Percentiles rank a stretch among this genome's conserved stretches.
These are phyloP conservation scores for Drosophila mimetica DNA, from an alignment of 2,888 invertebrate genomes.

Conservation along the genomic window DNA sequence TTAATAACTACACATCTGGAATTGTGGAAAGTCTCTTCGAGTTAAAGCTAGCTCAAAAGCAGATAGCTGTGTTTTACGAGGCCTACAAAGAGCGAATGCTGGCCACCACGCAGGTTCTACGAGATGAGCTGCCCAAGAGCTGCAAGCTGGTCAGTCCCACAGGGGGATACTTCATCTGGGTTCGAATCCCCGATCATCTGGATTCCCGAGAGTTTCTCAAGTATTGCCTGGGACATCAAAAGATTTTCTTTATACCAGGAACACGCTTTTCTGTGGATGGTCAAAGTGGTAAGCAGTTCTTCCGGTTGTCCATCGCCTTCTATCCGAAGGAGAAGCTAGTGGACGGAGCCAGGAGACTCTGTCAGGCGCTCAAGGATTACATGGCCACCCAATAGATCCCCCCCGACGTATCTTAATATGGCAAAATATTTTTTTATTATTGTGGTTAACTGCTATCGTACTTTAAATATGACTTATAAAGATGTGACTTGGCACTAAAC, in stretches of 20 bases:
- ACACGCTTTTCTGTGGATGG: slow-evolving; percentile 82
- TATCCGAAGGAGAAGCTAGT: slow-evolving; percentile 83
- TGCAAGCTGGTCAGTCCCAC: slow-evolving; percentile 84
- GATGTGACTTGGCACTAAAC: slow-evolving; percentile 61
- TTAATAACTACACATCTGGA: slow-evolving; percentile 87
- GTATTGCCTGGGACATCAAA: slow-evolving; percentile 83
- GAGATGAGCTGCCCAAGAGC: slow-evolving; percentile 83
- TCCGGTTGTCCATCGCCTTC: slow-evolving; percentile 86
- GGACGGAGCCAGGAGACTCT: slow-evolving; percentile 82
- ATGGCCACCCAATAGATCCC: slow-evolving; percentile 3
- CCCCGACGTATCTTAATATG: slow-evolving; percentile 46
- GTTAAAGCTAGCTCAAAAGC: slow-evolving; percentile 85
- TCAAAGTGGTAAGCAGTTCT: slow-evolving; percentile 81
- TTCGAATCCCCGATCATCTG: slow-evolving; percentile 84
- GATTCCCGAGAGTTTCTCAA: slow-evolving; percentile 84
- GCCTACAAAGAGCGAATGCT: slow-evolving; percentile 85
- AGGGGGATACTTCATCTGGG: slow-evolving; percentile 88
- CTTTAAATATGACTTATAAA: slow-evolving; percentile 66
- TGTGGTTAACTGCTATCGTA: slow-evolving; percentile 52
- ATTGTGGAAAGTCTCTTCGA: slow-evolving; percentile 86
- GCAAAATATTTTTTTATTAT: slow-evolving; percentile 58
- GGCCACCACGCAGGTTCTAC: slow-evolving; percentile 83
- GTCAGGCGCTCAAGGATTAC: slow-evolving; percentile 82
- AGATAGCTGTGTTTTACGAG: slow-evolving; percentile 83
- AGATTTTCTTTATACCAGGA: slow-evolving; percentile 85